Percentiles rank a stretch among this genome's conserved stretches.
Evolutionary conservation across 2,888 invertebrate genomes (phyloP).

Genomic region (Antitype chi): DNA sequence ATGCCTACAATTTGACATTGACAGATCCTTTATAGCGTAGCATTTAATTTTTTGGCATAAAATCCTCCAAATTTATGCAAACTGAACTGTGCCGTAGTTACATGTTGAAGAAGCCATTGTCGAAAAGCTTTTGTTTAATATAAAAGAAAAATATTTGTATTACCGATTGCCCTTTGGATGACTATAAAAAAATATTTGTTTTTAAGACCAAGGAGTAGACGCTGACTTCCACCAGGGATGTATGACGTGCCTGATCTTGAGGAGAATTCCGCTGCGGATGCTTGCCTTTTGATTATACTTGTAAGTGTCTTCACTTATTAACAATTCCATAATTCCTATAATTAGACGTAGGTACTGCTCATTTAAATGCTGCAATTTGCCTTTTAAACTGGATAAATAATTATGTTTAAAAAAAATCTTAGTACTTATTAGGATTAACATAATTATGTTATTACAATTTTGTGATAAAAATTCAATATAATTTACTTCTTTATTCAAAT

Average conservation of each 20-base stretch:
- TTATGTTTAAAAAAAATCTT: no score
- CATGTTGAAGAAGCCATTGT: no score
- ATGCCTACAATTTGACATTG: background rate
- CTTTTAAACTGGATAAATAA: no score
- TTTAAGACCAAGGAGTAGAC: constrained; percentile 73
- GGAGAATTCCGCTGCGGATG: constrained; percentile 78
- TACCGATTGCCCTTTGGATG: background rate
- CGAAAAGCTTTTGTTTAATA: no score
- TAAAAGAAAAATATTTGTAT: no score
- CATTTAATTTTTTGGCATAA: no score
- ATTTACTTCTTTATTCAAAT: no score
- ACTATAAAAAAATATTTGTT: background rate
- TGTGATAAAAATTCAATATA: no score
- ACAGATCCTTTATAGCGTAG: background rate
- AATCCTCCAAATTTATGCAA: no score
- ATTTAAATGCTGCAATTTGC: background rate
- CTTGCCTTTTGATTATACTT: constrained; percentile 78
- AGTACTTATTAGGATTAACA: no score
- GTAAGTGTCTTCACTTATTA: constrained; percentile 68
- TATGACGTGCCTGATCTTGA: constrained; percentile 74
- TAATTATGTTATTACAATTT: no score
- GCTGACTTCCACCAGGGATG: constrained; percentile 80
- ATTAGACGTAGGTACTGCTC: background rate
- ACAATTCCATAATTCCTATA: background rate
- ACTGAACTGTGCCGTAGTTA: no score